Evolutionary conservation across 2,797 vertebrate species (phyloP).

Genomic region (Myotis planiceps): DNA sequence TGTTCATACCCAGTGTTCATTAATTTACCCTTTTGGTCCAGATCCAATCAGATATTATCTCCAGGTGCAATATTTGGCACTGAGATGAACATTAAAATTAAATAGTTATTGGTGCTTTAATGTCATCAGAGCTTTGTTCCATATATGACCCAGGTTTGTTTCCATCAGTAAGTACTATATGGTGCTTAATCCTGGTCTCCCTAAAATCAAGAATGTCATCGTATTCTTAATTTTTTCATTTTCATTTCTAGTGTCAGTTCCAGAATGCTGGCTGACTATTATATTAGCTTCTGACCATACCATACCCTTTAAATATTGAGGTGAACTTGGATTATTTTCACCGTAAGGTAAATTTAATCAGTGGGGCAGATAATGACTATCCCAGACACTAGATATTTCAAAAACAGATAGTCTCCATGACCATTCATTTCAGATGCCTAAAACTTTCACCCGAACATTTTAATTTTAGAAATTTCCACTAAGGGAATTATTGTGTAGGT

Average conservation of each 20-base stretch:
- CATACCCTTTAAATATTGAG: neutral
- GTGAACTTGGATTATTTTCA: neutral
- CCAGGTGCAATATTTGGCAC: constrained; percentile 71
- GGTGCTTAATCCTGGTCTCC: neutral
- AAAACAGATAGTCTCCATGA: neutral
- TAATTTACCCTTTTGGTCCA: constrained; percentile 56
- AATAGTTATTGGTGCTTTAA: constrained; percentile 65
- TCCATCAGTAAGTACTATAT: neutral
- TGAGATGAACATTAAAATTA: constrained; percentile 53
- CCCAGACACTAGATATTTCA: neutral
- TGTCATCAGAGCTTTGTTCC: constrained; percentile 29
- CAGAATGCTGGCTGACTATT: neutral
- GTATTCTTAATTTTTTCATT: neutral
- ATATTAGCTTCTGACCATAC: neutral
- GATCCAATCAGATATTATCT: constrained; percentile 64
- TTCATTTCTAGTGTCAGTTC: neutral
- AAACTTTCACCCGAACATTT: neutral
- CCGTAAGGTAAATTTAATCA: neutral
- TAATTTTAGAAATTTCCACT: constrained; percentile 29
- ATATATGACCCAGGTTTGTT: constrained; percentile 38
- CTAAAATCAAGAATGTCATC: constrained; percentile 14
- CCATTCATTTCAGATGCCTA: neutral
- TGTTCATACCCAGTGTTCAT: constrained; percentile 32
- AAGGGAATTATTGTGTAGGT: neutral
- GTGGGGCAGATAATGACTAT: neutral